A percentile compares a stretch with the other conserved stretches of the same genome.
phyloP scores from a whole-genome alignment of 2,888 invertebrate species.

The Lutraria lutraria region DNA sequence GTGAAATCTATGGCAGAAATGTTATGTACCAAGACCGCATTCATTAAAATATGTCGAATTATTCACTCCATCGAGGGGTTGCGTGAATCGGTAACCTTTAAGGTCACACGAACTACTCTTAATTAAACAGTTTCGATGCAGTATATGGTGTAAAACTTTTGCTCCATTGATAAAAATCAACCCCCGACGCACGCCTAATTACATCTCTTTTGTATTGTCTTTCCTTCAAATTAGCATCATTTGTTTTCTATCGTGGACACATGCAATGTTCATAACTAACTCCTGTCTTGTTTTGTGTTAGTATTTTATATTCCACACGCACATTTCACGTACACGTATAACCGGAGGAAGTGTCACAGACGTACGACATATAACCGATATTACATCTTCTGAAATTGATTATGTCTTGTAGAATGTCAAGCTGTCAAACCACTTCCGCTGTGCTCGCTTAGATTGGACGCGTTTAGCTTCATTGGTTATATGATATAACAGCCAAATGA shows the following conservation, averaged over 20 bases:
- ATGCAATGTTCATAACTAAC: neutral
- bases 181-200: neutral
- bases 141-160: neutral
- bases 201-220: neutral
- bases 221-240: neutral
- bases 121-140: neutral
- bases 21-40: too few relatives aligned
- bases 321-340: neutral
- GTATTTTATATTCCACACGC: neutral
- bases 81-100: neutral
- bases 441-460: neutral
- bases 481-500: neutral
- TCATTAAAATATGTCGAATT: neutral
- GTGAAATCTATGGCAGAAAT: too few relatives aligned
- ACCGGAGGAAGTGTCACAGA: neutral
- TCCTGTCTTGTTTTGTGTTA: neutral
- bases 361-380: neutral
- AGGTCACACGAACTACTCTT: neutral
- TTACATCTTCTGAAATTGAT: slow-evolving; percentile 6
- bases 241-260: neutral
- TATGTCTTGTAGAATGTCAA: neutral
- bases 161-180: neutral
- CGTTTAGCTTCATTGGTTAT: neutral
- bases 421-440: neutral
- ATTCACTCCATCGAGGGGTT: neutral